phyloP scores from a whole-genome alignment of 2,797 vertebrate species.

The Hemibagrus guttatus region DNA sequence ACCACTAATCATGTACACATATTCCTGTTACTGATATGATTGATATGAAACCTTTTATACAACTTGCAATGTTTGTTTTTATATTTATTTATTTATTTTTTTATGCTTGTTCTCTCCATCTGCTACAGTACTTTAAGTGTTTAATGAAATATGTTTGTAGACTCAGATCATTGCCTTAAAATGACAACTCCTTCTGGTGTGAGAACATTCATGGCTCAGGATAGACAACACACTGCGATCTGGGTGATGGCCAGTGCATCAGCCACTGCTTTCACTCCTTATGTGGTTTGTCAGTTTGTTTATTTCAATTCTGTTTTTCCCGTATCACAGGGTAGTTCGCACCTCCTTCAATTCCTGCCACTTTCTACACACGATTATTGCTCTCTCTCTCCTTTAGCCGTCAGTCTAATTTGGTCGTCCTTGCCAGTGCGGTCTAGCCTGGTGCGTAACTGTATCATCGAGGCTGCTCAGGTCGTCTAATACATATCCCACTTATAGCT shows the following conservation, averaged over 20 bases:
- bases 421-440: slow-evolving; percentile 25
- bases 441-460: slow-evolving; percentile 46
- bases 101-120: too few relatives aligned
- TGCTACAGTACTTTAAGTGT: neutral
- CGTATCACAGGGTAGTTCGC: slow-evolving; percentile 71
- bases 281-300: slow-evolving; percentile 58
- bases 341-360: slow-evolving; percentile 73
- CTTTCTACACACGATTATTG: slow-evolving; percentile 64
- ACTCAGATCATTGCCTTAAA: neutral
- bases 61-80: neutral
- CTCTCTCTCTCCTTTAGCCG: slow-evolving; percentile 32
- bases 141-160: neutral
- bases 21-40: neutral
- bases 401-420: slow-evolving; percentile 41
- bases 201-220: neutral
- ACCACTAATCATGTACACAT: neutral
- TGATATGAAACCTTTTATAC: neutral
- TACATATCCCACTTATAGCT: slow-evolving; percentile 44
- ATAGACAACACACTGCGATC: neutral
- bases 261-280: slow-evolving; percentile 38
- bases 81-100: neutral
- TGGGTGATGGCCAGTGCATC: neutral
- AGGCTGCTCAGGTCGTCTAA: slow-evolving; percentile 36
- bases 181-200: neutral
- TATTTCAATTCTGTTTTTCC: slow-evolving; percentile 72